phyloP scores from a whole-genome alignment of 1,140 invertebrate species.

The Pectinophora gossypiella region DNA sequence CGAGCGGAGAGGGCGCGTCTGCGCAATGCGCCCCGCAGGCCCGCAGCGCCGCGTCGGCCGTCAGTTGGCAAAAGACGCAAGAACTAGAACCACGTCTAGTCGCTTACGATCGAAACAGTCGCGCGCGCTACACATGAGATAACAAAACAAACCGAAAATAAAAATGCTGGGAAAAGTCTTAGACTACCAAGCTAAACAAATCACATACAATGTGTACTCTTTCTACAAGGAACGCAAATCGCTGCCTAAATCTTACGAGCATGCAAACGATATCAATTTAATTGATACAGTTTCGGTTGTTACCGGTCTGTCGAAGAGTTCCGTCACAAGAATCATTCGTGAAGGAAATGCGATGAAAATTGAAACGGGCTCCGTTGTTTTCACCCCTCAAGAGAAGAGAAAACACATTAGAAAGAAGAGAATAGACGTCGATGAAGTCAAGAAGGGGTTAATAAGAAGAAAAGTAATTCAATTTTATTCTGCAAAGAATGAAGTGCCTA shows the following conservation, averaged over 20 bases:
- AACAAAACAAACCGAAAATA: background rate
- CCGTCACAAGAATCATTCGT: background rate
- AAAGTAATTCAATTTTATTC: slow-evolving; percentile 2
- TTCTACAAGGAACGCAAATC: background rate
- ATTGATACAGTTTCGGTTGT: background rate
- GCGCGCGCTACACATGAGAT: background rate
- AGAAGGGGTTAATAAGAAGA: background rate
- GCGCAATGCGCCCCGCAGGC: background rate
- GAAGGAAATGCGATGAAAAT: background rate
- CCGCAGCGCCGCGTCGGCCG: background rate
- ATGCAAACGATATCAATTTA: background rate
- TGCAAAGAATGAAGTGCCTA: background rate
- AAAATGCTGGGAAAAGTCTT: background rate
- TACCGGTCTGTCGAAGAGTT: background rate
- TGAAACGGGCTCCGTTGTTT: background rate
- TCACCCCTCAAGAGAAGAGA: background rate
- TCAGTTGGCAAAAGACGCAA: background rate
- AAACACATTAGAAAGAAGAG: background rate
- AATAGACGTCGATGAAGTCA: background rate
- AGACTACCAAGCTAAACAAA: background rate
- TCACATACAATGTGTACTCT: background rate
- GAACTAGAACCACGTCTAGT: background rate
- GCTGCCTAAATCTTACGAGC: background rate
- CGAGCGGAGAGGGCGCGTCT: background rate
- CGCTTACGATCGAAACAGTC: background rate